phyloP scores from a whole-genome alignment of 2,888 invertebrate species.

The Syritta pipiens region DNA sequence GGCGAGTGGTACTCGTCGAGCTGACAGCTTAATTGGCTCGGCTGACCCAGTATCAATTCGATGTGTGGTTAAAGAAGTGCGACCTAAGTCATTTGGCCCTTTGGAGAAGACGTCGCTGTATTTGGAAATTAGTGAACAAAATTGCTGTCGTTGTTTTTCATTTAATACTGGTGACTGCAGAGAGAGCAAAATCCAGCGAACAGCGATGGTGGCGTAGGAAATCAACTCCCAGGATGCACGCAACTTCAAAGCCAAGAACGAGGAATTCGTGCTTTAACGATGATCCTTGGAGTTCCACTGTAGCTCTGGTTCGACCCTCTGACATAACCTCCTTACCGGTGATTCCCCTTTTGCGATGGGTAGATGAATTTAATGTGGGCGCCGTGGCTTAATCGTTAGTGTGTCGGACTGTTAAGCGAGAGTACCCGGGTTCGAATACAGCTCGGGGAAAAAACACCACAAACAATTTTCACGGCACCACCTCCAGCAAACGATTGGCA shows the following conservation, averaged over 20 bases:
- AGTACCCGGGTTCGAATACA: no score
- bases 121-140: background rate
- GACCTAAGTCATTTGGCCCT: background rate
- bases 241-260: background rate
- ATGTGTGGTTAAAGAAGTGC: background rate
- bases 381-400: no score
- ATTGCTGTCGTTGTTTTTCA: background rate
- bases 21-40: background rate
- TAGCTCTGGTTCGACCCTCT: background rate
- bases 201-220: background rate
- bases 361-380: background rate
- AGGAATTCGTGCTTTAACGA: background rate
- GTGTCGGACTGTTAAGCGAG: no score
- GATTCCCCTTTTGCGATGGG: background rate
- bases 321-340: no score
- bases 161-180: background rate
- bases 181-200: background rate
- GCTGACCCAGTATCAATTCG: background rate
- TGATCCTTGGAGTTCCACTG: background rate
- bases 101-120: background rate
- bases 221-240: no score
- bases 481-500: no score
- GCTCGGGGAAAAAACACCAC: no score
- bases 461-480: no score
- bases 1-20: constrained; percentile 7